Evolutionary conservation across 2,797 vertebrate species (phyloP).

Genomic region (Iguana delicatissima): DNA sequence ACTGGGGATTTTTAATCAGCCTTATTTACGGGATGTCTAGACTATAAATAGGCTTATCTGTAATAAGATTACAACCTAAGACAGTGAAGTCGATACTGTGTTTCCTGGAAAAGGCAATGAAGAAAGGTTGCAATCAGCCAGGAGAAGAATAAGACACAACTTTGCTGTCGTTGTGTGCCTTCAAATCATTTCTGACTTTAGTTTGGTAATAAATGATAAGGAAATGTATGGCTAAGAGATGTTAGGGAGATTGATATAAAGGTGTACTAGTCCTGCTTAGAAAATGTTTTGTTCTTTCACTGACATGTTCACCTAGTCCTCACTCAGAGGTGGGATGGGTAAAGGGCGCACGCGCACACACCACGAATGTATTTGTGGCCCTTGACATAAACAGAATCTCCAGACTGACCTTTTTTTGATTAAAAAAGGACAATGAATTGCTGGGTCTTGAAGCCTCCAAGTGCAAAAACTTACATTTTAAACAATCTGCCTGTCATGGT

Average conservation of each 20-base stretch:
- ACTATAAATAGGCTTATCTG: slow-evolving; percentile 33
- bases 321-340: no score
- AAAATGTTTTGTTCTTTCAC: neutral
- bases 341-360: no score
- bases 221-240: neutral
- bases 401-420: no score
- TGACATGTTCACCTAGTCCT: neutral
- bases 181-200: neutral
- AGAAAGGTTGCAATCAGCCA: rapidly evolving
- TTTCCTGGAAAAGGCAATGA: slow-evolving; percentile 19
- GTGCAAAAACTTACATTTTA: no score
- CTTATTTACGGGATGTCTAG: slow-evolving; percentile 22
- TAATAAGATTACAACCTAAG: slow-evolving; percentile 6
- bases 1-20: neutral
- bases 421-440: no score
- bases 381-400: no score
- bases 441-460: no score
- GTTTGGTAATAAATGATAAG: neutral
- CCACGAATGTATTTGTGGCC: no score
- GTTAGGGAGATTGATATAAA: neutral
- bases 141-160: neutral
- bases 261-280: neutral
- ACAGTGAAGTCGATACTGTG: slow-evolving; percentile 9
- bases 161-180: slow-evolving; percentile 2
- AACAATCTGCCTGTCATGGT: no score